Percentiles rank a stretch among this genome's conserved stretches.
Conservation (phyloP, 53 echinoderm and acorn worm species). For the Zoroaster sp. region DNA sequence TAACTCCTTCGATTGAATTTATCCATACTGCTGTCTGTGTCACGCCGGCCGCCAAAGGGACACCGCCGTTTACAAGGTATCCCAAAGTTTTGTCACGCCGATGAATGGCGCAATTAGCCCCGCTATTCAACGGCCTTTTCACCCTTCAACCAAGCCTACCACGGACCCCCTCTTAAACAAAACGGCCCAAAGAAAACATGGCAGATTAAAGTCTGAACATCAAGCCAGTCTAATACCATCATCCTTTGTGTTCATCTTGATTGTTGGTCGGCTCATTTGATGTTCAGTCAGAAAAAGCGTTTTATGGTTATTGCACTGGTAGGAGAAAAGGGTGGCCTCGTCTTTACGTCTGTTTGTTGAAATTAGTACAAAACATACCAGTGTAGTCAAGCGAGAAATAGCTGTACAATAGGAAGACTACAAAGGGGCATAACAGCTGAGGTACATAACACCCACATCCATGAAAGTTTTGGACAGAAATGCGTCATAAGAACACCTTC, state of each 20-base stretch:
- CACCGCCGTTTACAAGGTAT: slow-evolving; percentile 21
- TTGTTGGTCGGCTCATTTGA: not conserved
- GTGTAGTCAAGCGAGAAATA: slow-evolving; percentile 24
- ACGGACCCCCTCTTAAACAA: not conserved
- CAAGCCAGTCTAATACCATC: not conserved
- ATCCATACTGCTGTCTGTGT: not conserved
- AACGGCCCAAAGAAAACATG: not conserved
- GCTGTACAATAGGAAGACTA: slow-evolving; percentile 10
- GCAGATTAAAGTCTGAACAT: not conserved
- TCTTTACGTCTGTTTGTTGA: not conserved
- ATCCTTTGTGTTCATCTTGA: not conserved
- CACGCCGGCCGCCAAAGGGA: slow-evolving; percentile 13
- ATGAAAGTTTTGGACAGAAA: not conserved
- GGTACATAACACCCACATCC: not conserved
- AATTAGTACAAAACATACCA: slow-evolving; percentile 22
- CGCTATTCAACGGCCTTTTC: not conserved
- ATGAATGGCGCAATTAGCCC: slow-evolving; percentile 16
- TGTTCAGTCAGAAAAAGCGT: slow-evolving; percentile 2
- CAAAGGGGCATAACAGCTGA: not conserved
- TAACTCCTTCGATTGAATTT: not conserved
- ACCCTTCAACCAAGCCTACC: not conserved
- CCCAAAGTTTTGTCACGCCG: not conserved
- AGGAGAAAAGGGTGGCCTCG: not conserved
- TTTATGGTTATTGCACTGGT: not conserved
- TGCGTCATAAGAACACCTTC: not conserved